phyloP scores from a whole-genome alignment of 2,113 vertebrate species.

The Neotoma lepida region DNA sequence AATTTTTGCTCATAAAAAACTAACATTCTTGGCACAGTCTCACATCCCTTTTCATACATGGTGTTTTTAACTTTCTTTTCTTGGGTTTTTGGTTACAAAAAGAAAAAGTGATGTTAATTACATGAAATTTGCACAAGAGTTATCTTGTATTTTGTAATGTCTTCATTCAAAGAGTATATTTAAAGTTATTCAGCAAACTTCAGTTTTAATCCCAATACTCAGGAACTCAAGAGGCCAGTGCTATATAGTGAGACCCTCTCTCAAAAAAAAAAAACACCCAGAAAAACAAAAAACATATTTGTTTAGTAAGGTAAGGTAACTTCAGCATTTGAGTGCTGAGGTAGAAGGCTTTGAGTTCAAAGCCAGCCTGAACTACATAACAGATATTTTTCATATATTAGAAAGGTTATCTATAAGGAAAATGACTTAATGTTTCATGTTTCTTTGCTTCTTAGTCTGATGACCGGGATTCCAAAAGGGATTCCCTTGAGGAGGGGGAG shows the following conservation, averaged over 20 bases:
- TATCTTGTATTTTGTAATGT: not conserved
- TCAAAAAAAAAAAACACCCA: not conserved
- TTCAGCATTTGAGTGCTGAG: not conserved
- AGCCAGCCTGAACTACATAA: not conserved
- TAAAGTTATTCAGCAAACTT: not conserved
- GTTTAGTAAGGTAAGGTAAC: not conserved
- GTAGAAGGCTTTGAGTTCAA: not conserved
- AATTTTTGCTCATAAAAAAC: not conserved
- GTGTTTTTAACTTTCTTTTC: not conserved
- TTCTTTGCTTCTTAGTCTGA: conserved; percentile 89
- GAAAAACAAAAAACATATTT: not conserved
- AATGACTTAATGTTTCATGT: not conserved
- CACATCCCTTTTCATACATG: rapidly evolving
- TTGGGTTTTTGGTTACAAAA: not conserved
- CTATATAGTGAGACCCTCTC: not conserved
- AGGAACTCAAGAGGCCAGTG: not conserved
- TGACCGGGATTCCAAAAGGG: conserved; percentile 97
- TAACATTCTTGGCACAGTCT: not conserved
- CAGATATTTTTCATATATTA: not conserved
- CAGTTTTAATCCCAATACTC: not conserved
- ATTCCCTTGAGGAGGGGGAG: conserved; percentile 99
- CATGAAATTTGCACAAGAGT: not conserved
- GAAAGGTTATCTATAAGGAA: not conserved
- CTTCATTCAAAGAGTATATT: not conserved
- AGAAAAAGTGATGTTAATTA: not conserved